Percentiles rank a stretch among this genome's conserved stretches.
These are phyloP conservation scores for Xanthorhoe designata DNA, from an alignment of 2,888 invertebrate genomes.

Conservation along the genomic window DNA sequence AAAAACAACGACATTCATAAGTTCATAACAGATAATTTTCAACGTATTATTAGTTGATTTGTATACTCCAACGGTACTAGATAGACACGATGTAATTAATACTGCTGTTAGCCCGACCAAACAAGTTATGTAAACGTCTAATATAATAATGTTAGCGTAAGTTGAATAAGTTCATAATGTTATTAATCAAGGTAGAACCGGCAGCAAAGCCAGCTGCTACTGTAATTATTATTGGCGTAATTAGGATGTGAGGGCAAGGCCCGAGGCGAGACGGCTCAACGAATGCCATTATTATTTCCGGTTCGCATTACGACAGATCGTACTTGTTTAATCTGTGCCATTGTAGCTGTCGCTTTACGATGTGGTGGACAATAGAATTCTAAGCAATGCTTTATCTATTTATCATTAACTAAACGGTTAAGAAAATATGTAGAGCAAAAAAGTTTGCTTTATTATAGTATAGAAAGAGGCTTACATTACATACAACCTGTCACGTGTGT, in stretches of 20 bases:
- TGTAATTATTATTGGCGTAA: constrained; percentile 84
- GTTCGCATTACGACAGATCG: constrained; percentile 66
- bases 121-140: constrained; percentile 35
- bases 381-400: constrained; percentile 42
- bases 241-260: constrained; percentile 80
- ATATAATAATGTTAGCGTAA: constrained; percentile 43
- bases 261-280: constrained; percentile 75
- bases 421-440: too few species aligned
- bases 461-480: too few species aligned
- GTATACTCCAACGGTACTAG: not conserved
- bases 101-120: constrained; percentile 8
- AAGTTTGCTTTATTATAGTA: too few species aligned
- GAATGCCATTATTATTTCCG: constrained; percentile 83
- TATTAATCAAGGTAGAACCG: constrained; percentile 63
- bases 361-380: constrained; percentile 71
- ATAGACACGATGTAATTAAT: constrained; percentile 20
- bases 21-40: not conserved
- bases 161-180: constrained; percentile 51
- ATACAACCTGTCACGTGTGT: too few species aligned
- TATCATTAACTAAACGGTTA: not conserved
- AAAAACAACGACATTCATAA: not conserved
- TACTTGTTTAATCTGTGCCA: constrained; percentile 31
- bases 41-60: not conserved
- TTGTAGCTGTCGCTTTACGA: constrained; percentile 71
- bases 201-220: constrained; percentile 68